Evolutionary conservation across 2,888 invertebrate species (phyloP).

Genomic region (Ryuthela nishihirai): DNA sequence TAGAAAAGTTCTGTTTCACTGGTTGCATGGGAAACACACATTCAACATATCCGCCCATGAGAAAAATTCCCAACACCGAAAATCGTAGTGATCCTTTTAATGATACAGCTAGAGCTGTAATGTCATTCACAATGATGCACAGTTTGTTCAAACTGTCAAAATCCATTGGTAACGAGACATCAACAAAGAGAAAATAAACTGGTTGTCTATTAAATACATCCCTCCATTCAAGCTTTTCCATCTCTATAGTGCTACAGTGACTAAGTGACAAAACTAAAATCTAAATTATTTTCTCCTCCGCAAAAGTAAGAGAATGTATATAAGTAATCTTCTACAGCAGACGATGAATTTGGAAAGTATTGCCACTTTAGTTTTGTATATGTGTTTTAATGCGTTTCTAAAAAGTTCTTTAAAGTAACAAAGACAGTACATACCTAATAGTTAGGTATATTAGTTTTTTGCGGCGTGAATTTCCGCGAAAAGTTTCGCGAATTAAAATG

Average conservation of each 20-base stretch:
- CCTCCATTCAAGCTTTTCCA: slow-evolving; percentile 32
- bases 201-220: slow-evolving; percentile 29
- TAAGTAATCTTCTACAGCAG: too few relatives aligned
- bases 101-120: slow-evolving; percentile 10
- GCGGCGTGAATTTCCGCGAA: too few relatives aligned
- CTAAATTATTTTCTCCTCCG: background rate
- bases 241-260: background rate
- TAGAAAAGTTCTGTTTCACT: slow-evolving; percentile 19
- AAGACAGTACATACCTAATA: too few relatives aligned
- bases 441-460: too few relatives aligned
- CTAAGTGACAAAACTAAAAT: background rate
- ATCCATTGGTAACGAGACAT: slow-evolving; percentile 17
- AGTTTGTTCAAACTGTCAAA: slow-evolving; percentile 14
- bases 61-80: slow-evolving; percentile 15
- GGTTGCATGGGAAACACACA: slow-evolving; percentile 30
- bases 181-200: slow-evolving; percentile 26
- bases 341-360: too few relatives aligned
- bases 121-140: slow-evolving; percentile 25
- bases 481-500: too few relatives aligned
- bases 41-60: slow-evolving; percentile 6
- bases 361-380: too few relatives aligned
- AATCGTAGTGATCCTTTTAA: slow-evolving; percentile 26
- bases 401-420: too few relatives aligned
- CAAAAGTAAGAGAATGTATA: too few relatives aligned
- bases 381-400: too few relatives aligned